These are phyloP conservation scores for Limosa lapponica DNA, from an alignment of 2,797 vertebrate genomes.

Conservation along the genomic window DNA sequence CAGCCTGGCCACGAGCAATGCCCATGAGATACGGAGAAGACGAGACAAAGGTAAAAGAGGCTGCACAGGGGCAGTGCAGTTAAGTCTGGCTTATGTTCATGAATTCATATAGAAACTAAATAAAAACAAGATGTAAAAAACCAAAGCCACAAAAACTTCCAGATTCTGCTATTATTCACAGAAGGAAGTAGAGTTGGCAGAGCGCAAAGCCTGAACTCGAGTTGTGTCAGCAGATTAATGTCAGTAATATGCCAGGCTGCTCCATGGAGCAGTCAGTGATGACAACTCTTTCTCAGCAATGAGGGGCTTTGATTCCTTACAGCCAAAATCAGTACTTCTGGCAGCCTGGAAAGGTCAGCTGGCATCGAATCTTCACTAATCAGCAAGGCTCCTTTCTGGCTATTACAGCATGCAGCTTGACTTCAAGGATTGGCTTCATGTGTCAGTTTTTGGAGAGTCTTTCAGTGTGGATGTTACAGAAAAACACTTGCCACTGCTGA, in stretches of 20 bases:
- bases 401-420: neutral
- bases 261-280: neutral
- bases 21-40: neutral
- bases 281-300: neutral
- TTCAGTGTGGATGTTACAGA: neutral
- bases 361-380: neutral
- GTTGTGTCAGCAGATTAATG: neutral
- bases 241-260: neutral
- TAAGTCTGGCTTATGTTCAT: neutral
- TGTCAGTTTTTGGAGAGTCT: neutral
- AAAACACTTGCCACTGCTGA: neutral
- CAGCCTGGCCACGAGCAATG: neutral
- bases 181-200: neutral
- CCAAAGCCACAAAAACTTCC: neutral
- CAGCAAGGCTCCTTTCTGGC: neutral
- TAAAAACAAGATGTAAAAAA: neutral
- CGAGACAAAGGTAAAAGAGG: neutral
- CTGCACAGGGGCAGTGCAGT: neutral
- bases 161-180: neutral
- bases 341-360: constrained; percentile 2
- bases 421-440: neutral
- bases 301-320: neutral
- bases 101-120: neutral
- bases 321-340: neutral
- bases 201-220: neutral